Evolutionary conservation across 2,888 invertebrate genomes (phyloP), one percentile per base, ranked within the genome.

Genomic region (Drosophila colorata): DNA sequence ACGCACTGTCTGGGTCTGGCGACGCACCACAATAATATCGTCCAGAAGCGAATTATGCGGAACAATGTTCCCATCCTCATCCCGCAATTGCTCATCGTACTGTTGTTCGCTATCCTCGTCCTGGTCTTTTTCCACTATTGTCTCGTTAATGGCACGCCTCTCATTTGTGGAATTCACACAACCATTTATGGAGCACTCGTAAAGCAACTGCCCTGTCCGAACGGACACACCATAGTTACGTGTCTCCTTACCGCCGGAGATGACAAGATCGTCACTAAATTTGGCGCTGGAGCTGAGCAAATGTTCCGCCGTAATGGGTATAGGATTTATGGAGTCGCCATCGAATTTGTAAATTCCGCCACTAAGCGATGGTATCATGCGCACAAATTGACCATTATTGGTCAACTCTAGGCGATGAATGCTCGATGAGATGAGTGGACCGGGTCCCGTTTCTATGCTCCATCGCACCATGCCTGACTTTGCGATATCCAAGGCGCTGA

Each of bases 291-390:
- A 96, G 61, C 96, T 96, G 4, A 99, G 93, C 23, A 99, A 93
- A 77, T 96, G 95, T 58, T 98, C 98, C 0, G 97, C 96, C 41
- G 96, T 95, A 73, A 99, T 95, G 0, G 98, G 98, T 69, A 98
- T 93, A 0, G 97, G 95, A 92, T 98, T 97, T 48, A 99, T 95
- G 69, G 95, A 95, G 67, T 96, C 95, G 0, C 97, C 98, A 91
- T 98, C 97, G 91, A 98, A 96, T 91, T 97, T 97, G 93, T 98
- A 99, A 49, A 99, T 93, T 3, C 96, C 95, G 1, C 99, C 99
- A 87, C 96, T 96, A 9, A 99, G 93, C 0, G 99, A 98, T 1
- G 99, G 99, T 87, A 99, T 98, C 90, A 99, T 94, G 48, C 97
- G 94, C 16, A 97, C 95, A 94, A 95, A 96, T 91, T 97, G 96